These are phyloP conservation scores for Sylvilagus bachmani DNA, from an alignment of 2,113 vertebrate genomes.

Conservation along the genomic window DNA sequence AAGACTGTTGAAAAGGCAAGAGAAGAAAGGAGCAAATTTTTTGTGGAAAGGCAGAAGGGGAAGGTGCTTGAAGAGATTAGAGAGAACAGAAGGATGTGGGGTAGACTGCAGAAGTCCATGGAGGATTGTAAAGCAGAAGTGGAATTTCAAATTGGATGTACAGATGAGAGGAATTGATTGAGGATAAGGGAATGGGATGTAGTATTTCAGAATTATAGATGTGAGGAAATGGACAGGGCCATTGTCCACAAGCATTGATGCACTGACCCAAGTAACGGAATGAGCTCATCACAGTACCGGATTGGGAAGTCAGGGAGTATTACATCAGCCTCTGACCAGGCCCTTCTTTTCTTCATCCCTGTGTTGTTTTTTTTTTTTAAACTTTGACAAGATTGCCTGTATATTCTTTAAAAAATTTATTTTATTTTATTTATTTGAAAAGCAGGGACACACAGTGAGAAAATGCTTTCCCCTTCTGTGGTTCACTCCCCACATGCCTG, in stretches of 20 bases:
- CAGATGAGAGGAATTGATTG: conserved; percentile 74
- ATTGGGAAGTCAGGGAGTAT: background rate
- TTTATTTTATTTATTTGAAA: too few relatives aligned
- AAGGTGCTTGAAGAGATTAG: conserved; percentile 52
- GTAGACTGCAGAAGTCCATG: conserved; percentile 64
- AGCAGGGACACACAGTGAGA: too few relatives aligned
- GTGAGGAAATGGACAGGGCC: conserved; percentile 73
- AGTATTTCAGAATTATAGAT: conserved; percentile 75
- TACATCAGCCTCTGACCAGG: background rate
- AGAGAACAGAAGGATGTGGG: conserved; percentile 75
- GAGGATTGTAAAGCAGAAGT: conserved; percentile 75
- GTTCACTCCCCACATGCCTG: too few relatives aligned
- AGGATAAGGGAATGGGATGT: conserved; percentile 67
- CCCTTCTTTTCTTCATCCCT: background rate
- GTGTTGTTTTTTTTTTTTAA: background rate
- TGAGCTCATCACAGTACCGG: conserved; percentile 73
- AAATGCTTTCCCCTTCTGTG: too few relatives aligned
- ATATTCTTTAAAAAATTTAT: background rate
- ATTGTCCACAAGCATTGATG: conserved; percentile 64
- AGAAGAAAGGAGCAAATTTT: background rate
- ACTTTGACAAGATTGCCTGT: background rate
- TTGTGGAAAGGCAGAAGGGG: conserved; percentile 47
- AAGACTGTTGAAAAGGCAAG: background rate
- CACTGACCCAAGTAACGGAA: conserved; percentile 36
- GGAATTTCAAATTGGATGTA: conserved; percentile 76